Evolutionary conservation across 2,113 vertebrate genomes (phyloP), one percentile per base, ranked within the genome.

Genomic region (Pleuronectes platessa): DNA sequence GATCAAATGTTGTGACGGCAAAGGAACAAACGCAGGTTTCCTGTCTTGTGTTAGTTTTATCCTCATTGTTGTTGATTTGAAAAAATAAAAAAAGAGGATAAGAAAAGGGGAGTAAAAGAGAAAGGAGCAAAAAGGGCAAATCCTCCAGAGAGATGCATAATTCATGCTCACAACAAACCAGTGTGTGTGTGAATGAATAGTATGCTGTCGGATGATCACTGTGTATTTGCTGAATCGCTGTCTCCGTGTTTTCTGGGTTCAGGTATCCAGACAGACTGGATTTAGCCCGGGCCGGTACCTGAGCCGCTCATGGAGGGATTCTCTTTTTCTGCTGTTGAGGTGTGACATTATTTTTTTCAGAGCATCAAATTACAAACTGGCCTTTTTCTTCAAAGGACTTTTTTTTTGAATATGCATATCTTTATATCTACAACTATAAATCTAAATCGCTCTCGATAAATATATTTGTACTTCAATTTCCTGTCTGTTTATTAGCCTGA

Each of bases 141-240:
- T 82, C 69, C 90, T 91, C 90, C 31, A 77, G 86, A 85, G 90
- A 81, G 80, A 94, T 93, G 76, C 92, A 91, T 94, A 93, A 94
- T 93, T 94, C 89, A 93, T 93, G 84, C 51, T 81, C 70, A 84
- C 64, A 53, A 85, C 85, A 86, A 77, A 62, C 66, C 54, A 62
- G 54, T 80, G 4, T 14, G 20, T 42, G 20, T 42, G n/a, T 24
- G 61, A 5, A 6, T 69, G 45, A 71, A 86, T 78, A 69, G 78
- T 83, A 77, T 83, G 71, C 74, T 79, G 79, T 78, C 71, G 69
- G 75, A 75, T 81, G 82, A 92, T 92, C 67, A 79, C 60, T 78
- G 79, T 87, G 86, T 90, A 70, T 90, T 86, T 92, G 78, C 74
- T 92, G 82, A 90, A 82, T 79, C 42, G 56, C 61, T 82, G 62